A percentile compares a stretch with the other conserved stretches of the same genome.
phyloP scores from a whole-genome alignment of 2,888 invertebrate species.

The Drosophila koepferae region DNA sequence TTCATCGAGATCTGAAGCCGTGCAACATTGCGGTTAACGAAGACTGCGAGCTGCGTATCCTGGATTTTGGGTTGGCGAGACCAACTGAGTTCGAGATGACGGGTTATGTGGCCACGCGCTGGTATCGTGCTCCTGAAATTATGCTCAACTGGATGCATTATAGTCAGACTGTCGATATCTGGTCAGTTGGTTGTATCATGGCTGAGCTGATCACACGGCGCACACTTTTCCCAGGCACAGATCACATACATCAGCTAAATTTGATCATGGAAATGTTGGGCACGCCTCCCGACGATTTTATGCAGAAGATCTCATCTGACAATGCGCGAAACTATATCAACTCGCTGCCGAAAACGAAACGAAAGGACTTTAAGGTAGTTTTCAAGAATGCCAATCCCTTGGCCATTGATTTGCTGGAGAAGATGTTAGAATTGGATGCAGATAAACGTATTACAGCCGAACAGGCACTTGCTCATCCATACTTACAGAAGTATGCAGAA shows the following conservation, averaged over 20 bases:
- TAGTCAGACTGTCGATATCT: constrained; percentile 99
- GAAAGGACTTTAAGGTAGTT: constrained; percentile 94
- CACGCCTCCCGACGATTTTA: constrained; percentile 96
- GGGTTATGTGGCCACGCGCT: constrained; percentile 96
- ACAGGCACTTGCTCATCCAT: constrained; percentile 83
- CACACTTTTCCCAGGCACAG: constrained; percentile 98
- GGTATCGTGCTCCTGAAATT: constrained; percentile 99
- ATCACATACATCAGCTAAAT: constrained; percentile 99
- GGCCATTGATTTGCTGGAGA: constrained; percentile 96
- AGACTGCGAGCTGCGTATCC: constrained; percentile 98
- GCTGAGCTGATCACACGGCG: constrained; percentile 97
- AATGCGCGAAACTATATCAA: constrained; percentile 98
- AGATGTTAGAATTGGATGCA: constrained; percentile 98
- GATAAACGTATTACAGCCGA: constrained; percentile 95
- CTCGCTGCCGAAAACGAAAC: constrained; percentile 93
- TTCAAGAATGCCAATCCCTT: constrained; percentile 96
- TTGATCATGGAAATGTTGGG: constrained; percentile 98
- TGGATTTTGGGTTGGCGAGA: constrained; percentile 98
- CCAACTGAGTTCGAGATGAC: constrained; percentile 99
- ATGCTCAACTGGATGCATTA: constrained; percentile 99
- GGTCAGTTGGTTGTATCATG: constrained; percentile 99
- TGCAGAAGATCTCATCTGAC: constrained; percentile 98
- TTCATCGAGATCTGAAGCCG: constrained; percentile 98
- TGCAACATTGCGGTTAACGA: constrained; percentile 99
- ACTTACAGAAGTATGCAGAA: constrained; percentile 97